A percentile compares a stretch with the other conserved stretches of the same genome.
phyloP scores from a whole-genome alignment of 2,888 invertebrate species.

The Nezara viridula region DNA sequence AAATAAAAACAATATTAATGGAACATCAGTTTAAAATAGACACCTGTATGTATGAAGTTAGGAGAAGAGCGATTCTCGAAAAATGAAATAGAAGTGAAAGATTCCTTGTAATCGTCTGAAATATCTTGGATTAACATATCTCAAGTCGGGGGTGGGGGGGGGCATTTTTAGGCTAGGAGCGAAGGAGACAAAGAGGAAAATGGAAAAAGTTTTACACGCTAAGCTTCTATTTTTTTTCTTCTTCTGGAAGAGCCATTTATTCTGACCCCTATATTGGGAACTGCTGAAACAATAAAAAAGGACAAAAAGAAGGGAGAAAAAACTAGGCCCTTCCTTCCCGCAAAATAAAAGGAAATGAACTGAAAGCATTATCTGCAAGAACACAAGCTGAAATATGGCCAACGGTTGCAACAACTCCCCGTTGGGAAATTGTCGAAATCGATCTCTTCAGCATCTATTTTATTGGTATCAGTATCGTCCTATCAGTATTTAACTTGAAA shows the following conservation, averaged over 20 bases:
- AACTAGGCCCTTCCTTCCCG: neutral
- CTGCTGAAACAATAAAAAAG: constrained; percentile 56
- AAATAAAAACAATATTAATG: no score
- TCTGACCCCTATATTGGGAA: constrained; percentile 56
- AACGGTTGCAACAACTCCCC: neutral
- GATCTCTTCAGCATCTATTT: neutral
- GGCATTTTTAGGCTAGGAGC: neutral
- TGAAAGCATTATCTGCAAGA: constrained; percentile 58
- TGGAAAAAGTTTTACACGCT: constrained; percentile 52
- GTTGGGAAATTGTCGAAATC: neutral
- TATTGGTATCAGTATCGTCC: neutral
- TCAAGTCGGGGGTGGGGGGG: neutral
- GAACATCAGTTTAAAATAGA: no score
- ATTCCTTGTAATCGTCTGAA: neutral
- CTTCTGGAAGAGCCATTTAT: constrained; percentile 55
- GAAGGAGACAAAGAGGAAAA: constrained; percentile 39
- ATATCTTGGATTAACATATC: constrained; percentile 20
- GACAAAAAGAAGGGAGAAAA: neutral
- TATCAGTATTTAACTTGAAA: neutral
- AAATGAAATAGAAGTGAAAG: neutral
- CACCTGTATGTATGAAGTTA: no score
- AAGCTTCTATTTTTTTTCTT: constrained; percentile 8
- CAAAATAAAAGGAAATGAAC: constrained; percentile 55
- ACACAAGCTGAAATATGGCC: constrained; percentile 51
- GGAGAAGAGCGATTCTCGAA: no score